Percentiles rank a stretch among this genome's conserved stretches.
Evolutionary conservation across 2,888 invertebrate species (phyloP).

Genomic region (Lobophora halterata): DNA sequence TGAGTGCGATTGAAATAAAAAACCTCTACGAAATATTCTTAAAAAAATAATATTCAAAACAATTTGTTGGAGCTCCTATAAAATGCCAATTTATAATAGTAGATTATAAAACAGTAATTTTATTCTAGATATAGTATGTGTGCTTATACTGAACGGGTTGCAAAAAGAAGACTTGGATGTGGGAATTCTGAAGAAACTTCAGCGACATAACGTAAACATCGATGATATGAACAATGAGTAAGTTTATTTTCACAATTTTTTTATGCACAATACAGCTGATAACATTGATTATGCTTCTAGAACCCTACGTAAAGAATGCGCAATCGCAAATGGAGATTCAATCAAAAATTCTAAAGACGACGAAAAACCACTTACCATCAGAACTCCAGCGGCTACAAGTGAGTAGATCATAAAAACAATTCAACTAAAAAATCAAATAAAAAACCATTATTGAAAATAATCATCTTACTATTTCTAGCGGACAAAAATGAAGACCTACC

Average conservation of each 20-base stretch:
- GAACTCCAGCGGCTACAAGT: constrained; percentile 3
- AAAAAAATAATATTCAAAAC: not conserved
- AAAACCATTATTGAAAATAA: too few relatives aligned
- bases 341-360: not conserved
- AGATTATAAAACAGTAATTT: too few relatives aligned
- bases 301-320: constrained; percentile 13
- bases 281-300: constrained; percentile 11
- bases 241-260: constrained; percentile 35
- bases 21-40: constrained; percentile 1
- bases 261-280: not conserved
- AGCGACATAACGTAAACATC: constrained; percentile 59
- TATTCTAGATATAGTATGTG: constrained; percentile 71
- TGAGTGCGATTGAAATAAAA: too few relatives aligned
- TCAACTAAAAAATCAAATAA: not conserved
- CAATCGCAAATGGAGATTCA: not conserved
- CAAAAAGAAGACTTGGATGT: constrained; percentile 67
- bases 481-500: constrained; percentile 8
- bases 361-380: not conserved
- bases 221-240: constrained; percentile 60
- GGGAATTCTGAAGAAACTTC: constrained; percentile 55
- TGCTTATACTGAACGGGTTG: constrained; percentile 63
- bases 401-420: constrained; percentile 1
- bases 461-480: constrained; percentile 12
- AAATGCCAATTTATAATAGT: too few relatives aligned
- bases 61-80: too few relatives aligned